Conservation (phyloP, 2,888 invertebrate genomes). For the Pachliopta kotzebuea region DNA sequence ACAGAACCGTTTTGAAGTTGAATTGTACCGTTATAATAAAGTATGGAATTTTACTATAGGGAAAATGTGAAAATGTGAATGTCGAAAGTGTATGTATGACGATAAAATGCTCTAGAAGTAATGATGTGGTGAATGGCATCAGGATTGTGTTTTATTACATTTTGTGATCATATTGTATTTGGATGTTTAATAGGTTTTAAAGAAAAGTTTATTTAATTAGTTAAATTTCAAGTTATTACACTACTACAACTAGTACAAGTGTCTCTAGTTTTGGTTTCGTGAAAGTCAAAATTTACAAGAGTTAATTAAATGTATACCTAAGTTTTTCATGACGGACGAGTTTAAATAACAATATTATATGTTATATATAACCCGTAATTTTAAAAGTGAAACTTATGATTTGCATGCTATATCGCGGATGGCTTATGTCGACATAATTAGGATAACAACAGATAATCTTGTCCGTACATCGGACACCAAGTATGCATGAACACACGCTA, state of each 20-base stretch:
- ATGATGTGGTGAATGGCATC: slow-evolving; percentile 49
- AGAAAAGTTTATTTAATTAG: background rate
- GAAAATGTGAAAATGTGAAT: slow-evolving; percentile 25
- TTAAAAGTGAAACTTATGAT: slow-evolving; percentile 14
- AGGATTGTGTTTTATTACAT: slow-evolving; percentile 56
- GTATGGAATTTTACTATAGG: slow-evolving; percentile 13
- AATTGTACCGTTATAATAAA: slow-evolving; percentile 23
- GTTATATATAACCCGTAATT: background rate
- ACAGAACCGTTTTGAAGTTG: slow-evolving; percentile 15
- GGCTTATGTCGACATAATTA: slow-evolving; percentile 2
- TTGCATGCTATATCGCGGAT: background rate
- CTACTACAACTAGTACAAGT: background rate
- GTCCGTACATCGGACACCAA: slow-evolving; percentile 3
- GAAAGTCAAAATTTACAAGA: background rate
- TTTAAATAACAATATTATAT: background rate
- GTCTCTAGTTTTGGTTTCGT: background rate
- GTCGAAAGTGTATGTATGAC: slow-evolving; percentile 51
- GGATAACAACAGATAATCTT: slow-evolving; percentile 9
- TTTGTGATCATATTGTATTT: slow-evolving; percentile 54
- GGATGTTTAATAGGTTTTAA: slow-evolving; percentile 42
- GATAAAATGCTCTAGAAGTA: slow-evolving; percentile 59
- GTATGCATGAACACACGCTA: background rate
- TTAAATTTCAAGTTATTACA: background rate
- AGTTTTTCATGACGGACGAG: background rate
- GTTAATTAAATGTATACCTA: background rate